Percentiles rank a stretch among this genome's conserved stretches.
These are phyloP conservation scores for Lagocephalus sceleratus DNA, from an alignment of 2,797 vertebrate species.

Conservation along the genomic window DNA sequence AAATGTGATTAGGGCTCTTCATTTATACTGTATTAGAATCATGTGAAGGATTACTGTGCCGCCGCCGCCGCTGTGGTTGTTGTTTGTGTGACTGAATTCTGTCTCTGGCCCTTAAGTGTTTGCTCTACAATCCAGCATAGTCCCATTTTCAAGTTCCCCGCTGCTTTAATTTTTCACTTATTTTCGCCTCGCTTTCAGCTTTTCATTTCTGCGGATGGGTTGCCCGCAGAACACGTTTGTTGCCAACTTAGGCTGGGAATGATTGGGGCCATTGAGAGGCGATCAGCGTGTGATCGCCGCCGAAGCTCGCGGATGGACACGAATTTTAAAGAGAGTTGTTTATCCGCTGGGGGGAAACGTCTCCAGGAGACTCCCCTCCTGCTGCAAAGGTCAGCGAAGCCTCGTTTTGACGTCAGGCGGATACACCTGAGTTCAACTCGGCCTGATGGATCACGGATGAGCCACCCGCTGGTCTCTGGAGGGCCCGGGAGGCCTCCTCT, in stretches of 20 bases:
- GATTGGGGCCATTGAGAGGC: slow-evolving; percentile 14
- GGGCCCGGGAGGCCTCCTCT: slow-evolving; percentile 44
- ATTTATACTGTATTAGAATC: slow-evolving; percentile 57
- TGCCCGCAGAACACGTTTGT: slow-evolving; percentile 26
- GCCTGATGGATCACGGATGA: slow-evolving; percentile 60
- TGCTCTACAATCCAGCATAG: slow-evolving; percentile 61
- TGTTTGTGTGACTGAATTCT: slow-evolving; percentile 51
- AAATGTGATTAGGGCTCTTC: slow-evolving; percentile 43
- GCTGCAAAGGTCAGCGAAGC: slow-evolving; percentile 67
- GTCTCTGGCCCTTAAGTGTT: slow-evolving; percentile 57
- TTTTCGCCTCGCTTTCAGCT: slow-evolving; percentile 11
- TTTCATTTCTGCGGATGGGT: slow-evolving; percentile 22
- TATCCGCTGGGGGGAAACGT: slow-evolving; percentile 44
- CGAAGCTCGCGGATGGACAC: background rate
- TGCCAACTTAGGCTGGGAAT: slow-evolving; percentile 12
- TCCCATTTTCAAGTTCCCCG: slow-evolving; percentile 48
- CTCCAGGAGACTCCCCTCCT: slow-evolving; percentile 54
- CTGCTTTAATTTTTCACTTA: slow-evolving; percentile 62
- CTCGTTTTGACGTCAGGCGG: slow-evolving; percentile 56
- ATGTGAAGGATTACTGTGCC: slow-evolving; percentile 68
- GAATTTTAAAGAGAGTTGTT: slow-evolving; percentile 50
- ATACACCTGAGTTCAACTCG: slow-evolving; percentile 56
- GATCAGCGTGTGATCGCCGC: slow-evolving; percentile 30
- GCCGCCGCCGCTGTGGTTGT: slow-evolving; percentile 41
- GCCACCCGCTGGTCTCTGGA: slow-evolving; percentile 42